A percentile compares a stretch with the other conserved stretches of the same genome.
These are phyloP conservation scores for Gallirallus australis DNA, from an alignment of 2,797 vertebrate genomes.

Conservation along the genomic window DNA sequence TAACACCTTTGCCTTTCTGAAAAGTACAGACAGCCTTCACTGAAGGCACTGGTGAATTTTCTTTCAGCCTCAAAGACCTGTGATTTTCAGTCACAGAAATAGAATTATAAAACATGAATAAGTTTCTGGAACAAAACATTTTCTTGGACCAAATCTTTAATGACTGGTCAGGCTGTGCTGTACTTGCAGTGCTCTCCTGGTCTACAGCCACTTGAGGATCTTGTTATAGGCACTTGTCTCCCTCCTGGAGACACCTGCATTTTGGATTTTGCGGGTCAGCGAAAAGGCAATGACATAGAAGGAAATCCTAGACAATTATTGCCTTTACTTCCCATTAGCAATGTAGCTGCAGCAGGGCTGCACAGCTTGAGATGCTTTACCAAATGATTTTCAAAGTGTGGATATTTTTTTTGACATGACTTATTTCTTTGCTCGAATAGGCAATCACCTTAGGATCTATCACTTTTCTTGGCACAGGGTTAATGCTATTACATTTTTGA, in stretches of 20 bases:
- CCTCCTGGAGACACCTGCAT: background rate
- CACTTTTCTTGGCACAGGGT: background rate
- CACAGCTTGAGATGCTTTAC: slow-evolving; percentile 38
- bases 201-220: background rate
- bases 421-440: slow-evolving; percentile 40
- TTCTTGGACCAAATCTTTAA: background rate
- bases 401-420: slow-evolving; percentile 11
- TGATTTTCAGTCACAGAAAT: background rate
- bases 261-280: slow-evolving; percentile 14
- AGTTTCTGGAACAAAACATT: background rate
- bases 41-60: background rate
- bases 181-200: background rate
- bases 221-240: background rate
- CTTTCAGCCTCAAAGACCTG: background rate
- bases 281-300: slow-evolving; percentile 25
- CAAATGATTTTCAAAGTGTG: slow-evolving; percentile 46
- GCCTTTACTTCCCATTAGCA: slow-evolving; percentile 10
- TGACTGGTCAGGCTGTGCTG: background rate
- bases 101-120: background rate
- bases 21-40: background rate
- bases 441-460: slow-evolving; percentile 25
- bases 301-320: slow-evolving; percentile 22
- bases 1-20: background rate
- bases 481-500: background rate
- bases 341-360: background rate